Base-by-base conservation (phyloP, 2,797 vertebrate species). In the Coccyzus lansbergi region DNA sequence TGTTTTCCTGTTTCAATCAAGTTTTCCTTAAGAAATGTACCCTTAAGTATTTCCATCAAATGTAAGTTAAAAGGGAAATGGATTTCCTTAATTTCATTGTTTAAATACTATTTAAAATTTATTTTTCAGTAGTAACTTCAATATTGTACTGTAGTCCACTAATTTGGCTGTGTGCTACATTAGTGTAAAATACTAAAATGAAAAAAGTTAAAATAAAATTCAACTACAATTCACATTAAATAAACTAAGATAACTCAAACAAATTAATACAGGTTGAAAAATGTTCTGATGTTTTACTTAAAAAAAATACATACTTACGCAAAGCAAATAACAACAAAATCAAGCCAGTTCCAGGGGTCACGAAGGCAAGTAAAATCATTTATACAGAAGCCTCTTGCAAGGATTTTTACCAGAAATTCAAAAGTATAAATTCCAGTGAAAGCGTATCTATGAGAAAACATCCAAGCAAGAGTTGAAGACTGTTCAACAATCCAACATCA, bases 341-440 rank as follows among this genome's bases (percentile, higher is more conserved):
- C 99, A 95, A 99, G 97, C 99, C 99, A 99, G 95, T 99, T 99
- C 99, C 99, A 99, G 9, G 99, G 99, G 95, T 99, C 99, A 97
- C 99, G 98, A 69, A 99, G 98, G 92, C 99, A 99, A 46, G 99
- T 99, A 97, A 99, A 99, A 87, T 98, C 97, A 88, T 98, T 99
- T 94, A 99, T 94, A 97, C 98, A 99, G 97, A 99, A 99, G 64
- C 99, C 99, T 97, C 99, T 99, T 91, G 99, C 99, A 96, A 99
- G 97, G 70, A 99, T 98, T 98, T 99, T 99, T 93, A 99, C 97
- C 20, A 99, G 97, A 67, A 98, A 99, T 96, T 99, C 99, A 97
- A 98, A 98, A n/a, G 99, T 99, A 97, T 99, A 99, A 98, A 99
- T 99, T 87, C 98, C 99, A 94, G 99, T 99, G 94, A 99, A 99